Base-by-base conservation (phyloP, 2,113 vertebrate genomes). In the Phalacrocorax pelagicus region DNA sequence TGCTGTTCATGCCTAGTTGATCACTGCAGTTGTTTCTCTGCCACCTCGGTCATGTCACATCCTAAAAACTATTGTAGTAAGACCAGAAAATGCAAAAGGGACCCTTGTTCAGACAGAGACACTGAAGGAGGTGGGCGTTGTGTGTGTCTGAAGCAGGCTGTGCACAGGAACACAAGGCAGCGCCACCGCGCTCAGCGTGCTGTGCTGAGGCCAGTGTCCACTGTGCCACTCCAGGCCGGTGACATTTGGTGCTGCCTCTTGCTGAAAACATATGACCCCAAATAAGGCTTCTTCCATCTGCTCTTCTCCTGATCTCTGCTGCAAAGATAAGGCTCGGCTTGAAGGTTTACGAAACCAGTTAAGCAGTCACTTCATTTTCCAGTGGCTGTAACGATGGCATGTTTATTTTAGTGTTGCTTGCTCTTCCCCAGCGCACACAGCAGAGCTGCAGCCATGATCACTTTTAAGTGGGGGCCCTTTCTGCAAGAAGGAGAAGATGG, bases 171-270 rank as follows among this genome's bases (percentile, higher is more conserved):
- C 51, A 23, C 6, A 1, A 36, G 18, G 59, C n/a, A 36, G 46
- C 74, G 34, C 49, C 10, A 4, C 8, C 0, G 2, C 0, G 79
- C 67, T 46, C 73, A 12, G 47, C 1, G 17, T 55, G 55, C 21
- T 1, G 1, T 11, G 34, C 49, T 6, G 15, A 20, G 38, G 19
- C 10, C 7, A 1, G 42, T 3, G 63, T 12, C 46, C 16, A 4
- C 29, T 6, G 1, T 2, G 0, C n/a, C 8, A 4, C 20, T 32
- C 36, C 65, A 16, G 58, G 15, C 47, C n/a, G 38, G 46, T 36
- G 79, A 26, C 61, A 11, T 9, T 55, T 0, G 0, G 10, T 29
- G 52, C 72, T 36, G 54, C 38, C 40, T 46, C 84, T 27, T n/a
- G 30, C 78, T 62, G 61, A 21, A 34, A 81, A 52, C n/a, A 21